Base-by-base conservation (phyloP, 2,113 vertebrate species). In the Tretioscincus oriximinensis region DNA sequence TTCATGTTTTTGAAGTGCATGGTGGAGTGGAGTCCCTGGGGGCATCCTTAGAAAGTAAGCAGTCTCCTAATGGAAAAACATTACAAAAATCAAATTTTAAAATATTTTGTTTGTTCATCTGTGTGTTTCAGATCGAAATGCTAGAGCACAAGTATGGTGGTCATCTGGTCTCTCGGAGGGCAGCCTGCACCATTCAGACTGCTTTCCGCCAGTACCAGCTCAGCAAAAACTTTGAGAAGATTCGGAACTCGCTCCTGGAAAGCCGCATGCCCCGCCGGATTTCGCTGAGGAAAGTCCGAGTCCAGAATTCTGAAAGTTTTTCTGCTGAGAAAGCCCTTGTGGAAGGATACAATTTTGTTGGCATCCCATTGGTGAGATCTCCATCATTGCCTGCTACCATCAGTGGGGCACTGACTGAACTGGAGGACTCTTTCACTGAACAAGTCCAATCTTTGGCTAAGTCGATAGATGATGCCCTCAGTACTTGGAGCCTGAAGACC, bases 151-250 rank as follows among this genome's bases (percentile, higher is more conserved):
- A 98, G 78, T 99, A 99, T 18, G 98, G 98, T 5, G 98, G 98
- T 71, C 97, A 99, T 85, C 91, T 99, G 80, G 97, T 99, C 65
- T 97, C 98, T 24, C 96, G 98, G 72, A 93, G 98, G 16, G 98
- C 98, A 21, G 98, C 98, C 41, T 98, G 98, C 87, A 99, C 98
- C 78, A 99, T 99, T 90, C 98, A 99, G 93, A 99, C 97, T 0
- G 98, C 98, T 1, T 99, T 99, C 94, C 96, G 98, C 81, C 98
- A 99, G 93, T 99, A 99, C 90, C 98, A 99, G 94, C 98, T 99
- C 89, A 99, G 98, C 95, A 99, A 98, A 94, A 99, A 99, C 96
- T 99, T 99, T 68, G 98, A 99, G 91, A 99, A 99, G 94, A 99
- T 99, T 87, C 97, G 98, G 41, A 98, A 99, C 94, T 99, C 98